These are phyloP conservation scores for Phalacrocorax aristotelis DNA, from an alignment of 2,113 vertebrate genomes.

Conservation along the genomic window DNA sequence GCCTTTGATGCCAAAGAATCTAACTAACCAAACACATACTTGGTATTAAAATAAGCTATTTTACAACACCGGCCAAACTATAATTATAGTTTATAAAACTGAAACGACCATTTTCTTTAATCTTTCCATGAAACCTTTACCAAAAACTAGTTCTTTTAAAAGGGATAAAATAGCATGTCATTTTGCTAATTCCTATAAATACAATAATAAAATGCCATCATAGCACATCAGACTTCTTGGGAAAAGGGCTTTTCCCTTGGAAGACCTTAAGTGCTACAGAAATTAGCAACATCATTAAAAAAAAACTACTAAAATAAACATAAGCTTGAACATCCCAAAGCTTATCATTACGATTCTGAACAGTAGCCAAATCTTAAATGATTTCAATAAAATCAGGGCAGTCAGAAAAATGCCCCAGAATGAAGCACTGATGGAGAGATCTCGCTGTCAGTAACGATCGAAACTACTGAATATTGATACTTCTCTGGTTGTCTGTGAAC, in stretches of 20 bases:
- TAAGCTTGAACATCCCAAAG: not conserved
- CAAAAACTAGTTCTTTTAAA: not conserved
- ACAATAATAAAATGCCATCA: not conserved
- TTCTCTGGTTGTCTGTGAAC: not conserved
- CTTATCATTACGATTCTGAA: not conserved
- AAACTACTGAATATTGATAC: not conserved
- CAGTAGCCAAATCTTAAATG: not conserved
- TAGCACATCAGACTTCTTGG: not conserved
- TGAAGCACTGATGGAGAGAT: not conserved
- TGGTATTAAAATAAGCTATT: not conserved
- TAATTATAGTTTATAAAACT: not conserved
- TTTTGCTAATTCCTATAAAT: not conserved
- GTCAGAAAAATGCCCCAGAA: not conserved
- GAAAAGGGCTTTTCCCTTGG: not conserved
- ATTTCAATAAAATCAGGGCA: not conserved
- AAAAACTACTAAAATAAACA: not conserved
- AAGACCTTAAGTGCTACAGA: not conserved
- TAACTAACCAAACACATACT: not conserved
- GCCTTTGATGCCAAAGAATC: not conserved
- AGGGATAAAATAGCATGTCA: not conserved
- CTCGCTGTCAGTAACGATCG: not conserved
- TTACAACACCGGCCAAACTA: not conserved
- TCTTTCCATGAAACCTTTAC: not conserved
- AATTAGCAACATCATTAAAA: not conserved
- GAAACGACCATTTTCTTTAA: not conserved